These are phyloP conservation scores for Therioaphis trifolii DNA, from an alignment of 2,888 invertebrate species.

Conservation along the genomic window DNA sequence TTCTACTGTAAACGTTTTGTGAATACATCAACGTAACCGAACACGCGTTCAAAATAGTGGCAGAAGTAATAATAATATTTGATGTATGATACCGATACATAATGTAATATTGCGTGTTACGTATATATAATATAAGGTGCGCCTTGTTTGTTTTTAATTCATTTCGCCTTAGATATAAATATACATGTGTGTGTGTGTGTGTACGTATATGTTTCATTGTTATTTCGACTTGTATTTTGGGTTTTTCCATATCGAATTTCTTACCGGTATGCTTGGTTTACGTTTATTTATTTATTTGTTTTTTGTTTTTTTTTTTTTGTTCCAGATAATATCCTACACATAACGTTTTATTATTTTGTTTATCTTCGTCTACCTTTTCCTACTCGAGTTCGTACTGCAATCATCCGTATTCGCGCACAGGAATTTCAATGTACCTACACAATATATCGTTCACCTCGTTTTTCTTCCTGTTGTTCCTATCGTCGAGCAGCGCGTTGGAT, in stretches of 20 bases:
- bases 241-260: no score
- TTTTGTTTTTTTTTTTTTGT: neutral
- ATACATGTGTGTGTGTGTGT: no score
- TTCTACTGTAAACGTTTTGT: neutral
- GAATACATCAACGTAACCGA: no score
- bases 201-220: no score
- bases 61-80: neutral
- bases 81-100: neutral
- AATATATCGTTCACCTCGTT: neutral
- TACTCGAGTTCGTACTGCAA: neutral
- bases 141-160: neutral
- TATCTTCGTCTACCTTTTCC: neutral
- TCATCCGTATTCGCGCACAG: neutral
- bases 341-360: neutral
- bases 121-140: neutral
- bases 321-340: neutral
- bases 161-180: neutral
- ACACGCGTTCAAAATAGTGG: no score
- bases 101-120: no score
- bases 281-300: no score
- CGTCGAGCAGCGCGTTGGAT: neutral
- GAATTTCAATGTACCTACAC: no score
- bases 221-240: no score
- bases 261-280: no score
- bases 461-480: neutral